These are phyloP conservation scores for Bambusicola thoracicus DNA, from an alignment of 2,113 vertebrate genomes.

Conservation along the genomic window DNA sequence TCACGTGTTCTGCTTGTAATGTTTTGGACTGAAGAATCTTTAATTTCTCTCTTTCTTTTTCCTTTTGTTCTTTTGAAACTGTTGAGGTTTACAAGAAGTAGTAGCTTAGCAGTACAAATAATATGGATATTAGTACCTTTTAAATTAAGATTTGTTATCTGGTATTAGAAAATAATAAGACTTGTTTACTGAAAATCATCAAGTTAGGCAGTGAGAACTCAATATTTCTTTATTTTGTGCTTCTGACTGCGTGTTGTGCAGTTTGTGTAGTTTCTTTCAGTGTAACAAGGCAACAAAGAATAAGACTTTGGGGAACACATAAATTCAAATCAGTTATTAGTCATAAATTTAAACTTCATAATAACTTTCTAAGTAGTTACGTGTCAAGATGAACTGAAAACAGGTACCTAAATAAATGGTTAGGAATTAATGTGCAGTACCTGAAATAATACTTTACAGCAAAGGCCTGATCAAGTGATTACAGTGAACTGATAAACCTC, in stretches of 20 bases:
- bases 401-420: neutral
- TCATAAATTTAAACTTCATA: neutral
- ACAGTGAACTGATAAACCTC: neutral
- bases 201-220: neutral
- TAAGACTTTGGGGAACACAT: neutral
- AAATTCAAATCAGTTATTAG: neutral
- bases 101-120: neutral
- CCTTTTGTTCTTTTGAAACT: neutral
- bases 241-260: neutral
- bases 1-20: neutral
- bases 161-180: neutral
- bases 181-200: neutral
- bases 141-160: neutral
- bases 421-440: neutral
- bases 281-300: neutral
- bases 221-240: neutral
- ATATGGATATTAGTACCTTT: neutral
- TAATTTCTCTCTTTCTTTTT: neutral
- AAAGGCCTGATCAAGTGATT: neutral
- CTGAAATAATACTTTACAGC: neutral
- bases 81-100: neutral
- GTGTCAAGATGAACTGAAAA: neutral
- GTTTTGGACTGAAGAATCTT: neutral
- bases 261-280: neutral
- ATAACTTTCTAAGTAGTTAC: neutral